A percentile compares a stretch with the other conserved stretches of the same genome.
Evolutionary conservation across 2,797 vertebrate species (phyloP).

Genomic region (Malurus leucopterus): DNA sequence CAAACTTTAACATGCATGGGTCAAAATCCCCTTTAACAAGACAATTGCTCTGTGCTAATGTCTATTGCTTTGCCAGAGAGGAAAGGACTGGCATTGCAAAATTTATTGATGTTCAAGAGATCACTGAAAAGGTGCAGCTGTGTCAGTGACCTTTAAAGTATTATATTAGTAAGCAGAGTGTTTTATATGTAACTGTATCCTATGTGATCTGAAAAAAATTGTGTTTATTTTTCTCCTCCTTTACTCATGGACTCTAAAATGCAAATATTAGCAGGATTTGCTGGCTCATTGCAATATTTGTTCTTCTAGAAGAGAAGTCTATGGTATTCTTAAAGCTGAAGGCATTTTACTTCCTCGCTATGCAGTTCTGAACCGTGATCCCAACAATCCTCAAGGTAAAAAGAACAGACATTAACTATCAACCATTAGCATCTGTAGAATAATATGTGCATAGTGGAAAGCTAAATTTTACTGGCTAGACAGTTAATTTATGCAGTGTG

Average conservation of each 20-base stretch:
- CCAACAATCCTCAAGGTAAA: slow-evolving; percentile 86
- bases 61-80: neutral
- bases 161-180: neutral
- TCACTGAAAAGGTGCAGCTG: neutral
- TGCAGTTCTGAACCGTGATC: slow-evolving; percentile 85
- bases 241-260: neutral
- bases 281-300: neutral
- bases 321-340: slow-evolving; percentile 84
- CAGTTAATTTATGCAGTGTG: neutral
- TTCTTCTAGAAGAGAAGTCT: slow-evolving; percentile 82
- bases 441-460: neutral
- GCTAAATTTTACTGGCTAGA: neutral
- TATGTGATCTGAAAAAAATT: neutral
- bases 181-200: neutral
- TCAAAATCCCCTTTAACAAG: neutral
- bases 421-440: neutral
- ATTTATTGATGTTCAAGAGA: neutral
- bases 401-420: neutral
- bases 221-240: neutral
- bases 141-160: neutral
- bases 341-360: slow-evolving; percentile 88
- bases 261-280: neutral
- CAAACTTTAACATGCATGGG: neutral
- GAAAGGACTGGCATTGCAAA: neutral
- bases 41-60: neutral